Evolutionary conservation across 2,797 vertebrate species (phyloP).

Genomic region (Borostomias antarcticus): DNA sequence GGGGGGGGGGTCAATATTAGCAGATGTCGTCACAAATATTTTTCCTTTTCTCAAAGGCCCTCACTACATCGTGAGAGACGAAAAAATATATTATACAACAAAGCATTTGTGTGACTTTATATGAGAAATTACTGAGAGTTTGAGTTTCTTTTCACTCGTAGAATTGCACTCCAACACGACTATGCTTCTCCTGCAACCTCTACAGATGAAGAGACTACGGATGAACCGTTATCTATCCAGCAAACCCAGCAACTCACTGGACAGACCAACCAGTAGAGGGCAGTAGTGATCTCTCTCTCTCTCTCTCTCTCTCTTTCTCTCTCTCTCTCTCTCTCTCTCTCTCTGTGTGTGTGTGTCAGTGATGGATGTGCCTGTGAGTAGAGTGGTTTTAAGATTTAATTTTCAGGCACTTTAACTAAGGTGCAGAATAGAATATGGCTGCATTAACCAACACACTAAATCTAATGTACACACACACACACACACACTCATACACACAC

Average conservation of each 20-base stretch:
- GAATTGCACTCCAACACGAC: too few species aligned
- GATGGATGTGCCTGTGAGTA: slow-evolving; percentile 37
- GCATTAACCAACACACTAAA: slow-evolving; percentile 61
- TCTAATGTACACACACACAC: slow-evolving; percentile 22
- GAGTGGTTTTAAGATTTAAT: slow-evolving; percentile 64
- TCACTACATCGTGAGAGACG: slow-evolving; percentile 11
- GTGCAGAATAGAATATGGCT: slow-evolving; percentile 67
- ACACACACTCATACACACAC: slow-evolving; percentile 20
- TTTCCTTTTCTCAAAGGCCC: too few species aligned
- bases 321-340: background rate
- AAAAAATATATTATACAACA: too few species aligned
- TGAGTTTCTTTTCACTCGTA: too few species aligned
- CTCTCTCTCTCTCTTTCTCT: background rate
- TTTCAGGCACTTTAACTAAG: slow-evolving; percentile 75
- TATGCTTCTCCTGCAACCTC: too few species aligned
- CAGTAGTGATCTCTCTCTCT: slow-evolving; percentile 56
- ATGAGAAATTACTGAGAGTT: too few species aligned
- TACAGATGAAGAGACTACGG: too few species aligned
- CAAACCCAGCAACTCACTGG: background rate
- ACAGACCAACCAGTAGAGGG: slow-evolving; percentile 65
- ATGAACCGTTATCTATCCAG: too few species aligned
- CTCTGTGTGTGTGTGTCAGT: slow-evolving; percentile 22
- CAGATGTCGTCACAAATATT: too few species aligned
- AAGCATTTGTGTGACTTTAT: too few species aligned
- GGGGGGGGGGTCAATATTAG: slow-evolving; percentile 2